phyloP scores from a whole-genome alignment of 2,113 vertebrate species.

The Dromiciops gliroides region DNA sequence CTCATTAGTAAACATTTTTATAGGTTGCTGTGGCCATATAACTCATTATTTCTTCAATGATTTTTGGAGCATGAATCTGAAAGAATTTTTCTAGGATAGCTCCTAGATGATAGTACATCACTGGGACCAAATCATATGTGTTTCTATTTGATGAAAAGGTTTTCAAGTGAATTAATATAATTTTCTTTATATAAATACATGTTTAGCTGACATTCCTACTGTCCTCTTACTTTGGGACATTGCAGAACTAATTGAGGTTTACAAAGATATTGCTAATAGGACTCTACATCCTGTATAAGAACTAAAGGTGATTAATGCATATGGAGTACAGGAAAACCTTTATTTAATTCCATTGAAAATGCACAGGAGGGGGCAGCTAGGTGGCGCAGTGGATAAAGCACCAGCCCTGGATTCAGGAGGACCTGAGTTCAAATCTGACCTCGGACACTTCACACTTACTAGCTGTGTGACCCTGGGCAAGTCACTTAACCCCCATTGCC shows the following conservation, averaged over 20 bases:
- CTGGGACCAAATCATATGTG: background rate
- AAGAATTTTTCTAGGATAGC: background rate
- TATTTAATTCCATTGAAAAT: background rate
- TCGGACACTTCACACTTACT: too few species aligned
- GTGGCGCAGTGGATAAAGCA: too few species aligned
- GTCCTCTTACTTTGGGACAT: background rate
- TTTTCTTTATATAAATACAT: background rate
- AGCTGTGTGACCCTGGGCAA: too few species aligned
- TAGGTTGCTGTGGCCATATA: background rate
- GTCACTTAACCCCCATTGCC: too few species aligned
- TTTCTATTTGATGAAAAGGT: background rate
- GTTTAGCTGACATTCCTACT: background rate
- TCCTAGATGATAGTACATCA: background rate
- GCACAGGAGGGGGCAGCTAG: too few species aligned
- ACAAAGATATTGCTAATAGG: background rate
- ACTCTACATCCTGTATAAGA: background rate
- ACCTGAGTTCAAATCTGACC: too few species aligned
- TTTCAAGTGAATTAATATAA: background rate
- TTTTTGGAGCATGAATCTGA: background rate
- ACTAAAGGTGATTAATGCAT: background rate
- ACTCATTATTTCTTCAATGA: background rate
- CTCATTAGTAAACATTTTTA: background rate
- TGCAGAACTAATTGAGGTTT: background rate
- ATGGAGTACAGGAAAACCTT: background rate
- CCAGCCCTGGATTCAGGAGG: too few species aligned